phyloP scores from a whole-genome alignment of 2,888 invertebrate species.

The Mimumesa dahlbomi region DNA sequence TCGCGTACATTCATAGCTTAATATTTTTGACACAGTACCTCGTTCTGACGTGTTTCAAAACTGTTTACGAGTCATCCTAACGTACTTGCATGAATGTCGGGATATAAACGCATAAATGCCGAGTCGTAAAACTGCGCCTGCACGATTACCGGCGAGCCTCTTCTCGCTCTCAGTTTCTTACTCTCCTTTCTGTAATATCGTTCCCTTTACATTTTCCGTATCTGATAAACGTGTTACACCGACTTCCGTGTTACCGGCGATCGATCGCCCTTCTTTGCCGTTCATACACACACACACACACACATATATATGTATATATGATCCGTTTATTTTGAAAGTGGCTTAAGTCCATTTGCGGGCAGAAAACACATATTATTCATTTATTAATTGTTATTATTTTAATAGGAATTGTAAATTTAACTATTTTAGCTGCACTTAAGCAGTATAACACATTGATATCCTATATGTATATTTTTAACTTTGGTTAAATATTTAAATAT shows the following conservation, averaged over 20 bases:
- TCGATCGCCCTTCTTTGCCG: too few species aligned
- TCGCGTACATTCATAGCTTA: neutral
- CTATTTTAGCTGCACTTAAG: too few species aligned
- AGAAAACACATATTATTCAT: too few species aligned
- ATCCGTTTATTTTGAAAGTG: too few species aligned
- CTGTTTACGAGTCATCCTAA: slow-evolving; percentile 31
- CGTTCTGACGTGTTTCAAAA: slow-evolving; percentile 18
- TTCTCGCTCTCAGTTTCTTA: neutral
- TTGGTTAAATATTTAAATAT: too few species aligned
- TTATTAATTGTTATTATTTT: too few species aligned
- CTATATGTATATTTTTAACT: too few species aligned
- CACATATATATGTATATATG: too few species aligned
- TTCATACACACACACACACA: too few species aligned
- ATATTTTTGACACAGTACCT: slow-evolving; percentile 3
- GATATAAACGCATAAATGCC: slow-evolving; percentile 33
- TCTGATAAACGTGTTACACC: neutral
- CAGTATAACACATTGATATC: too few species aligned
- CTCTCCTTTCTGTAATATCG: neutral
- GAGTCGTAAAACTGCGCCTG: slow-evolving; percentile 33
- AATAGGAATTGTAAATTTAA: too few species aligned
- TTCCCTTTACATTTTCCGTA: slow-evolving; percentile 1
- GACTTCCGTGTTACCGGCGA: neutral
- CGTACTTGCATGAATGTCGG: slow-evolving; percentile 11
- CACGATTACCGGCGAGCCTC: slow-evolving; percentile 5
- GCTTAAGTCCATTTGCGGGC: too few species aligned